phyloP scores from a whole-genome alignment of 2,888 invertebrate species.

The Adelognathus sp. region DNA sequence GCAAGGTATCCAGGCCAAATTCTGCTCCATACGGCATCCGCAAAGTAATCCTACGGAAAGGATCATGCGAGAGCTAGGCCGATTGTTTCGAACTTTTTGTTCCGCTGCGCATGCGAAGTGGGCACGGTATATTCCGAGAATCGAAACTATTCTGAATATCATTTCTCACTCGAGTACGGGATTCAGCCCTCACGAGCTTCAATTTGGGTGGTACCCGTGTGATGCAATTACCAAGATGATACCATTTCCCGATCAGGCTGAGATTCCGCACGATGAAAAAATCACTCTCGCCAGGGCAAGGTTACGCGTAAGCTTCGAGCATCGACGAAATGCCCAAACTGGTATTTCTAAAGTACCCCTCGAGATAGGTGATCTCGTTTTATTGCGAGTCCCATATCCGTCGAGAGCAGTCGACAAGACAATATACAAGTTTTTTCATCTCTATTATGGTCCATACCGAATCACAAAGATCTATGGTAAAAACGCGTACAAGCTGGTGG shows the following conservation, averaged over 20 bases:
- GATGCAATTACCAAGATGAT: background rate
- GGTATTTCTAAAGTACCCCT: background rate
- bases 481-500: too few relatives aligned
- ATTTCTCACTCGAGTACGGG: slow-evolving; percentile 38
- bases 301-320: too few relatives aligned
- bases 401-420: background rate
- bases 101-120: slow-evolving; percentile 27
- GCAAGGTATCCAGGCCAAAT: background rate
- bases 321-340: too few relatives aligned
- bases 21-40: slow-evolving; percentile 42
- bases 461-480: too few relatives aligned
- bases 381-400: background rate
- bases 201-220: background rate
- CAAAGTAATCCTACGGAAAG: slow-evolving; percentile 50
- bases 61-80: slow-evolving; percentile 44
- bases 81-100: slow-evolving; percentile 44
- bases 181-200: slow-evolving; percentile 27
- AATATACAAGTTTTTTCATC: too few relatives aligned
- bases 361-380: background rate
- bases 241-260: background rate
- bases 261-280: background rate
- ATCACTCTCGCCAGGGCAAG: background rate
- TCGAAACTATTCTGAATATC: slow-evolving; percentile 27
- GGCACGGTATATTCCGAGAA: slow-evolving; percentile 16
- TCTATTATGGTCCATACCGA: too few relatives aligned